Base-by-base conservation (phyloP, 2,797 vertebrate species). In the Lycodopsis pacificus region DNA sequence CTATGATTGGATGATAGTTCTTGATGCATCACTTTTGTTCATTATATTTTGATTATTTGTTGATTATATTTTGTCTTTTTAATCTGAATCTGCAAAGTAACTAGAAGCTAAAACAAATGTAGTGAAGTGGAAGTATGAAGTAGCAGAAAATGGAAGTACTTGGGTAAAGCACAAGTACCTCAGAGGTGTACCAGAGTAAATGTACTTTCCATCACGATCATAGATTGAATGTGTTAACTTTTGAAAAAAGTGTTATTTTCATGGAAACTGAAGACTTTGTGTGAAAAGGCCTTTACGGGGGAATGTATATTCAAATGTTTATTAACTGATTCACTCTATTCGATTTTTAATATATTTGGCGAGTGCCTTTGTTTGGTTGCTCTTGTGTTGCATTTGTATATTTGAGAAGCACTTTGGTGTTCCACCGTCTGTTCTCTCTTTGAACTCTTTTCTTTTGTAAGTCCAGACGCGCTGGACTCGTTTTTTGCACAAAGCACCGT, bases 241-340 rank as follows among this genome's bases (percentile, higher is more conserved):
- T 38, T 36, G 5, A 32, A 25, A 17, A 22, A 32, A 14, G 2
- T 9, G 6, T 19, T 68, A 10, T 56, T 77, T 57, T 10, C 0
- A 12, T 42, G 30, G 44, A 59, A 1, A 51, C 51, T 36, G 71
- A 22, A 62, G 58, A 83, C 81, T 75, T 69, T 71, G 75, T 82
- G 74, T 86, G 82, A 80, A 83, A 82, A 82, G 77, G 61, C 46
- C 62, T 77, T 63, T 49, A 59, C 25, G 49, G 42, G 40, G 25
- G 71, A 74, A 66, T 78, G 48, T 83, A 51, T 49, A 56, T 71
- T 80, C 53, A 76, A 49, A 84, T 71, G 46, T 69, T 73, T 77
- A 81, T 85, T 87, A 87, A 88, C 84, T 46, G 15, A 83, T 86
- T 88, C 66, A 79, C 73, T 78, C 6, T 76, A 38, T 74, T 89